phyloP scores from a whole-genome alignment of 2,113 vertebrate genomes.

The Noctilio leporinus region DNA sequence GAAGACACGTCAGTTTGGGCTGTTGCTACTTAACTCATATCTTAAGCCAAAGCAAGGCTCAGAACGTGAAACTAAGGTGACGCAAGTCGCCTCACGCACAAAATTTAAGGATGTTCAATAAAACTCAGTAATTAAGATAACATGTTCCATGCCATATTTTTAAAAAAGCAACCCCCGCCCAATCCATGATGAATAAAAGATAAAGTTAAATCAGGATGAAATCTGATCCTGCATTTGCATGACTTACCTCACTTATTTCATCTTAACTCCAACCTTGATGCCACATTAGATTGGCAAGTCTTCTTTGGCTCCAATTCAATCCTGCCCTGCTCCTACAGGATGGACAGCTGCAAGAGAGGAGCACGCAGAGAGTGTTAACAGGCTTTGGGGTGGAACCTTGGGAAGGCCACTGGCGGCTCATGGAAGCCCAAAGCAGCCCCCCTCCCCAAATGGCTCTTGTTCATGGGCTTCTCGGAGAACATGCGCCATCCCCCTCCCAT shows the following conservation, averaged over 20 bases:
- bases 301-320: not conserved
- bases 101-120: not conserved
- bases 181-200: not conserved
- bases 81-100: not conserved
- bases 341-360: not conserved
- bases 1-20: not conserved
- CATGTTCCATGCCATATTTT: not conserved
- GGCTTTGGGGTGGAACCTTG: not conserved
- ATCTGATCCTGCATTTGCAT: not conserved
- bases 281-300: not conserved
- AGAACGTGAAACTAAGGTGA: not conserved
- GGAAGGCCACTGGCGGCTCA: not conserved
- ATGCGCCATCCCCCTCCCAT: not conserved
- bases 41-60: not conserved
- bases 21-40: not conserved
- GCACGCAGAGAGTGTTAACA: not conserved
- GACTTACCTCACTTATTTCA: not conserved
- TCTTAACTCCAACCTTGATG: not conserved
- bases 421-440: rapidly evolving
- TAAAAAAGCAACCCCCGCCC: not conserved
- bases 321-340: not conserved
- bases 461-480: not conserved
- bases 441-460: not conserved
- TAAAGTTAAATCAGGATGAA: not conserved
- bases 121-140: not conserved